phyloP scores from a whole-genome alignment of 2,888 invertebrate genomes.

The Pachymerium ferrugineum region DNA sequence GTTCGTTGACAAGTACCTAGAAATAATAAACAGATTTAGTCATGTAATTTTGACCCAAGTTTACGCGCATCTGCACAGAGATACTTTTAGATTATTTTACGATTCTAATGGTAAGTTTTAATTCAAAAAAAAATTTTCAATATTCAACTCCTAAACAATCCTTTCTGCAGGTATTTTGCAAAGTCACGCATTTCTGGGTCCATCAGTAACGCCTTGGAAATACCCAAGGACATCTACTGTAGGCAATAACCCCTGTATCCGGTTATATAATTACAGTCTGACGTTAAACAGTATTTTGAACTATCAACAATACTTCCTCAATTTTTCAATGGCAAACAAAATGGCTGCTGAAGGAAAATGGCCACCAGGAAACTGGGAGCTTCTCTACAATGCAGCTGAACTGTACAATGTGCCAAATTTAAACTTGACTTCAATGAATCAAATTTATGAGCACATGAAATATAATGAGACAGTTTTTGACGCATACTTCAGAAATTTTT shows the following conservation, averaged over 20 bases:
- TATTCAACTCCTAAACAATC: too few species aligned
- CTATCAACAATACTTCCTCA: constrained; percentile 17
- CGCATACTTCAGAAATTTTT: not conserved
- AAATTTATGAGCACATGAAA: not conserved
- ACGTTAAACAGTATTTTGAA: not conserved
- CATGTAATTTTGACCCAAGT: not conserved
- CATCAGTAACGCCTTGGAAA: constrained; percentile 33
- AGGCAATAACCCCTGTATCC: constrained; percentile 3
- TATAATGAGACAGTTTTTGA: not conserved
- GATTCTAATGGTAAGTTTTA: not conserved
- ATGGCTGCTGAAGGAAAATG: not conserved
- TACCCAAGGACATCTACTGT: not conserved
- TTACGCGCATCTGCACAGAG: not conserved
- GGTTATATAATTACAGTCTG: not conserved
- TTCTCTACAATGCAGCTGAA: not conserved
- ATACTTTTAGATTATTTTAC: not conserved
- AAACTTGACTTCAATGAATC: not conserved
- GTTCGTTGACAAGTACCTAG: not conserved
- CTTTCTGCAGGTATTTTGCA: not conserved
- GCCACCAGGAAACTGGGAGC: not conserved
- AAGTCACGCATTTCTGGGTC: constrained; percentile 28
- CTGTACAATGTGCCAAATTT: constrained; percentile 2
- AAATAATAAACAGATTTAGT: not conserved
- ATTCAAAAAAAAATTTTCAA: too few species aligned
- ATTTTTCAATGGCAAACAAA: not conserved